Base-by-base conservation (phyloP, 2,797 vertebrate species). In the Tamandua tetradactyla region DNA sequence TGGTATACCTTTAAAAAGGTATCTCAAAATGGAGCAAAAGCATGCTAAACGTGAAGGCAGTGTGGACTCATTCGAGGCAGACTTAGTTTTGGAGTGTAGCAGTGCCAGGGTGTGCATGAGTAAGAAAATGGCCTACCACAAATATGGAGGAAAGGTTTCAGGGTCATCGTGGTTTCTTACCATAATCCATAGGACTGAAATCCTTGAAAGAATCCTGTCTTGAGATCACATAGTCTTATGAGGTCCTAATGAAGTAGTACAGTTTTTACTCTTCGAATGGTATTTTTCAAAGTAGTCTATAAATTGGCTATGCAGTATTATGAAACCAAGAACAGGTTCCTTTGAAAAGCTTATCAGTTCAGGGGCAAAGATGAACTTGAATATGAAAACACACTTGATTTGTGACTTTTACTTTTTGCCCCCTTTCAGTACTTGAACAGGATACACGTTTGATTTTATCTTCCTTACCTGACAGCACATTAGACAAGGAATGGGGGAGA, bases 281-380 rank as follows among this genome's bases (percentile, higher is more conserved):
- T 66, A 84, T 87, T 71, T 79, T 76, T 18, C 93, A 72, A 83
- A 17, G 40, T 35, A 32, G 30, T 62, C 57, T n/a, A 0, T n/a
- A 91, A 96, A 64, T 89, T 74, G 1, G 89, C 25, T 85, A 0
- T 1, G 0, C 95, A 96, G 89, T 94, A 37, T 66, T 74, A 71
- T 22, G 92, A 96, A 97, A 86, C 84, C 87, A 92, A 40, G 85
- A 59, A 64, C 91, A 91, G 79, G 22, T 37, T 62, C 64, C n/a
- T 72, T 52, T 61, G n/a, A 30, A 57, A 95, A 68, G 20, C 42
- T n/a, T 44, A 18, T 79, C 40, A 18, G 47, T 91, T 94, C 55
- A 85, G 89, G 91, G 78, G 37, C 72, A 95, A 94, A 92, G 90
- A 14, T 83, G 94, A 64, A 88, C 95, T 97, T 96, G 7, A 83